These are phyloP conservation scores for Erynnis tages DNA, from an alignment of 2,888 invertebrate species.

Conservation along the genomic window DNA sequence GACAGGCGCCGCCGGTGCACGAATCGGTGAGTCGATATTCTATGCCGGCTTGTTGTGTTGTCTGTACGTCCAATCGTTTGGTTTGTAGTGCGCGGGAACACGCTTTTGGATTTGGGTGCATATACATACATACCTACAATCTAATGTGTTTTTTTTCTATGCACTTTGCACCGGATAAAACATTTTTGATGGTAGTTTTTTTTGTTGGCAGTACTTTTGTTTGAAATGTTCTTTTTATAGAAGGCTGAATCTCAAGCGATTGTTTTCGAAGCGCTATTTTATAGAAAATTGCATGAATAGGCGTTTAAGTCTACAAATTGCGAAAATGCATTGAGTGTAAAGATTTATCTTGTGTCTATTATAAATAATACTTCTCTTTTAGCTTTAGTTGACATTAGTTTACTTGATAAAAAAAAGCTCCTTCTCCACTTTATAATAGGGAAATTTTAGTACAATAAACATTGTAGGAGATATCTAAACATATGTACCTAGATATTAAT, in stretches of 20 bases:
- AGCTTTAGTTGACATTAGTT: too few relatives aligned
- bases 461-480: too few relatives aligned
- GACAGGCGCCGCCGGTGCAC: slow-evolving; percentile 84
- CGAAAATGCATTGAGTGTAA: too few relatives aligned
- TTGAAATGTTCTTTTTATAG: background rate
- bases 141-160: slow-evolving; percentile 22
- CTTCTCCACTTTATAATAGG: too few relatives aligned
- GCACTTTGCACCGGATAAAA: slow-evolving; percentile 28
- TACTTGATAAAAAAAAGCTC: too few relatives aligned
- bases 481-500: too few relatives aligned
- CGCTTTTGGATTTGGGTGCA: slow-evolving; percentile 58
- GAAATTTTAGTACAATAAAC: too few relatives aligned
- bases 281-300: background rate
- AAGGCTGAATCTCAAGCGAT: background rate
- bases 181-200: slow-evolving; percentile 35
- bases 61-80: slow-evolving; percentile 19
- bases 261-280: background rate
- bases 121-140: slow-evolving; percentile 15
- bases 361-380: too few relatives aligned
- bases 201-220: slow-evolving; percentile 31
- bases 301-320: background rate
- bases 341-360: too few relatives aligned
- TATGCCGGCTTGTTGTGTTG: slow-evolving; percentile 44
- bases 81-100: slow-evolving; percentile 39
- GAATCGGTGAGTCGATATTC: slow-evolving; percentile 82